Evolutionary conservation across 2,888 invertebrate genomes (phyloP).

Genomic region (Netelia inedita): DNA sequence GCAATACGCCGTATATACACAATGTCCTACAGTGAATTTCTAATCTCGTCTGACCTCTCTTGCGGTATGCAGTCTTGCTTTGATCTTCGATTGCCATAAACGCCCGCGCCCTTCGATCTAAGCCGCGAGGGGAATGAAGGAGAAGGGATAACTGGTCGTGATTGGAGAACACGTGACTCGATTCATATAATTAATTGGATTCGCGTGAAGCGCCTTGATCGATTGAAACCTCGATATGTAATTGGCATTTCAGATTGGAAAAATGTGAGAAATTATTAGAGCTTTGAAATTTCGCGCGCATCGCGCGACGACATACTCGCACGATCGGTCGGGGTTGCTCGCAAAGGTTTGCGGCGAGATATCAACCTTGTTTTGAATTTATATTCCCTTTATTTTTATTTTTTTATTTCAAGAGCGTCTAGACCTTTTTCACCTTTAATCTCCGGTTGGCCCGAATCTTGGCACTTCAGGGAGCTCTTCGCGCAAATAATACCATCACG

Average conservation of each 20-base stretch:
- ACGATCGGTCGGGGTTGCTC: not conserved
- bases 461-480: constrained; percentile 70
- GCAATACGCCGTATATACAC: not conserved
- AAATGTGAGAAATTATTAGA: constrained; percentile 22
- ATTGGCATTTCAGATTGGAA: constrained; percentile 28
- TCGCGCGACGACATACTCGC: not conserved
- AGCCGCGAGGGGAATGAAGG: constrained; percentile 10
- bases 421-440: constrained; percentile 73
- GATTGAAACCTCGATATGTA: constrained; percentile 28
- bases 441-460: constrained; percentile 75
- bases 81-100: constrained; percentile 54
- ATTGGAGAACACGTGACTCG: constrained; percentile 52
- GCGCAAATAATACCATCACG: constrained; percentile 38
- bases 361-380: constrained; percentile 17
- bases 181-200: constrained; percentile 56
- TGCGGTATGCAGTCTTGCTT: constrained; percentile 13
- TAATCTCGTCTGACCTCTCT: constrained; percentile 30
- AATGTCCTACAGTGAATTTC: not conserved
- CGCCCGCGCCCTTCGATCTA: constrained; percentile 47
- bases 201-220: constrained; percentile 19
- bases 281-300: not conserved
- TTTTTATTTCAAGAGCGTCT: constrained; percentile 51
- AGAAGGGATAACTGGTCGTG: not conserved
- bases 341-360: constrained; percentile 8
- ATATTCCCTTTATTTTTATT: constrained; percentile 2